Evolutionary conservation across 2,888 invertebrate genomes (phyloP).

Genomic region (Ophraella communa): DNA sequence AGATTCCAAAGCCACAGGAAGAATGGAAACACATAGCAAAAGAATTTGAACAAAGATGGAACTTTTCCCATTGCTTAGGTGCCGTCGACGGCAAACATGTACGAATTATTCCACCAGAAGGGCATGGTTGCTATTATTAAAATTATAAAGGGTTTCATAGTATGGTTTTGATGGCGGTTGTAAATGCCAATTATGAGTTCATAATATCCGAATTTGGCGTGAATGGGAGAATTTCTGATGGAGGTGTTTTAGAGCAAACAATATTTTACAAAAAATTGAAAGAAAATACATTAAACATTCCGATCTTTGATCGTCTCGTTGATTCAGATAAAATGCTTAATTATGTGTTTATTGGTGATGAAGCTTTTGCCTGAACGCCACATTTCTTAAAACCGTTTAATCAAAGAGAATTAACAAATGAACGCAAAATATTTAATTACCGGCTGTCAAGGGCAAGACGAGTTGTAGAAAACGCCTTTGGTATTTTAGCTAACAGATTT

Average conservation of each 20-base stretch:
- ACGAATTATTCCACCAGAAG: no score
- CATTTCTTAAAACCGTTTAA: slow-evolving; percentile 12
- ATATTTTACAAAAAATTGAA: slow-evolving; percentile 13
- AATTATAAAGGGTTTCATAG: no score
- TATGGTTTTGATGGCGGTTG: no score
- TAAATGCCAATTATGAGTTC: no score
- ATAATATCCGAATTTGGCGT: slow-evolving; percentile 6
- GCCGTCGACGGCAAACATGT: not conserved
- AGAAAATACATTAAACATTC: not conserved
- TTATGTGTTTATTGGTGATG: slow-evolving; percentile 16
- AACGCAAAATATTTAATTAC: slow-evolving; percentile 5
- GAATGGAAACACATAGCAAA: no score
- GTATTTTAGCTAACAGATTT: slow-evolving; percentile 15
- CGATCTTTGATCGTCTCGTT: not conserved
- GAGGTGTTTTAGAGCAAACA: not conserved
- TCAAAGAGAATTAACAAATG: no score
- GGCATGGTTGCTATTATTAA: no score
- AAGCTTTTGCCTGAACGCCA: slow-evolving; percentile 12
- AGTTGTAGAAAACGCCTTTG: slow-evolving; percentile 21
- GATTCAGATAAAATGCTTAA: slow-evolving; percentile 4
- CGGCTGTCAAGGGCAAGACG: slow-evolving; percentile 6
- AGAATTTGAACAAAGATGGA: no score
- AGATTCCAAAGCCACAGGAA: no score
- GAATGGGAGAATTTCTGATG: slow-evolving; percentile 8
- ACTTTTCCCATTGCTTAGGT: no score